phyloP scores from a whole-genome alignment of 2,888 invertebrate genomes.

The Drosophila colorata region DNA sequence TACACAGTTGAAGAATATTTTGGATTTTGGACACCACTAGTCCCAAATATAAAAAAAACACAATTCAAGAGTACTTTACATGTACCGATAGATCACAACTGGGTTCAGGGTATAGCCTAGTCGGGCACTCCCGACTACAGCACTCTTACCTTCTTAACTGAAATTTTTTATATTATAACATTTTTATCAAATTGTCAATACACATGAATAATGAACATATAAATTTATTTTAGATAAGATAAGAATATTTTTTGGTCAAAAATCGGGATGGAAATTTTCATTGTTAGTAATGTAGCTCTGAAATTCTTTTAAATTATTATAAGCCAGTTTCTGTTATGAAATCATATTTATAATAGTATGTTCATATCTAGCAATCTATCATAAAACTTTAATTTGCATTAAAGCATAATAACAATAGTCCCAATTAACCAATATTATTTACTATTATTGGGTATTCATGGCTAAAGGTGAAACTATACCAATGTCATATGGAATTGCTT shows the following conservation, averaged over 20 bases:
- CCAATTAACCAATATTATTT: neutral
- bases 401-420: neutral
- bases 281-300: neutral
- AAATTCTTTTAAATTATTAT: too few relatives aligned
- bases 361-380: neutral
- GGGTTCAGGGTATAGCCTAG: too few relatives aligned
- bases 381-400: neutral
- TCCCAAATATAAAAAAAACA: too few relatives aligned
- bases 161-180: neutral
- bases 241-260: neutral
- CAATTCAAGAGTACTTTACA: too few relatives aligned
- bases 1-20: too few relatives aligned
- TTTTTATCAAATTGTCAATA: neutral
- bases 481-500: conserved; percentile 7
- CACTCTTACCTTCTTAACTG: too few relatives aligned
- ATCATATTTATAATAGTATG: too few relatives aligned
- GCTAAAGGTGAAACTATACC: neutral
- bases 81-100: too few relatives aligned
- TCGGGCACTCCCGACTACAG: too few relatives aligned
- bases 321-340: too few relatives aligned
- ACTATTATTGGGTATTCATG: neutral
- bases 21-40: too few relatives aligned
- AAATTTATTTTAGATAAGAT: conserved; percentile 14
- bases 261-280: neutral
- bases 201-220: neutral